These are phyloP conservation scores for Pecten maximus DNA, from an alignment of 2,888 invertebrate genomes.

Conservation along the genomic window DNA sequence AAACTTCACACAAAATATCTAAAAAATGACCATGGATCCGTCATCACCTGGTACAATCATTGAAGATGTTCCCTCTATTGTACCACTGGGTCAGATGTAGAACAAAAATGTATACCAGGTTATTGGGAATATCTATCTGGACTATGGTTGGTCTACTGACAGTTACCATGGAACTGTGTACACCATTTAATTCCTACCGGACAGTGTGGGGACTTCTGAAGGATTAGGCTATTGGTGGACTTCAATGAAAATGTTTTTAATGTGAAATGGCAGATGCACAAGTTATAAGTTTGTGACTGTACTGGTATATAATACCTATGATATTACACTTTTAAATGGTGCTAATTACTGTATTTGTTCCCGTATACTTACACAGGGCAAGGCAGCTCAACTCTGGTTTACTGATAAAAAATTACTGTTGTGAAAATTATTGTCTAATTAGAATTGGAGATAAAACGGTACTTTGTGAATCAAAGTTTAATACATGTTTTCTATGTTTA, in stretches of 20 bases:
- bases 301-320: neutral
- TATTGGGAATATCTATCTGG: too few species aligned
- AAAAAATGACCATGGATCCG: too few species aligned
- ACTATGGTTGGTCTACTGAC: neutral
- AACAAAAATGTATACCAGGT: too few species aligned
- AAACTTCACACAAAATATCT: too few species aligned
- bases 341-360: neutral
- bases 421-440: too few species aligned
- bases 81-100: neutral
- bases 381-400: neutral
- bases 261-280: neutral
- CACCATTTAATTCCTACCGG: neutral
- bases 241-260: neutral
- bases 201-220: neutral
- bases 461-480: too few species aligned
- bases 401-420: too few species aligned
- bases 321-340: slow-evolving; percentile 1
- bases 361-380: neutral
- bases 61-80: neutral
- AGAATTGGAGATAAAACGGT: too few species aligned
- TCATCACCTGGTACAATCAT: too few species aligned
- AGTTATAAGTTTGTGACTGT: neutral
- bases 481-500: too few species aligned
- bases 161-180: neutral
- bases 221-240: neutral